Evolutionary conservation across 2,797 vertebrate species (phyloP).

Genomic region (Limosa lapponica): DNA sequence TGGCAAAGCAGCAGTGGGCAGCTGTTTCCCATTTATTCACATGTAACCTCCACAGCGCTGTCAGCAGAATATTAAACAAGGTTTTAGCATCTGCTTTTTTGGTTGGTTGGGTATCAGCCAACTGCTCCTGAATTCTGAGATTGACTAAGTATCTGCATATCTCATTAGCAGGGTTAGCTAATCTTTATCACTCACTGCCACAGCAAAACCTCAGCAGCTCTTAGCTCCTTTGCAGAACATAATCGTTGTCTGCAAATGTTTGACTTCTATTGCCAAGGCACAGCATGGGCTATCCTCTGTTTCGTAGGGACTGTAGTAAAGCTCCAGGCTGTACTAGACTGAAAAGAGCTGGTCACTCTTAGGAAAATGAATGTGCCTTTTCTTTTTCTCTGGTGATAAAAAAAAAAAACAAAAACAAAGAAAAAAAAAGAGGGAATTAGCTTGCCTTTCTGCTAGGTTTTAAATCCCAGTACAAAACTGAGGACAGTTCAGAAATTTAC

Average conservation of each 20-base stretch:
- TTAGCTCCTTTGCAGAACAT: background rate
- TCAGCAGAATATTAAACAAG: conserved; percentile 52
- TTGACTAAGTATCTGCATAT: background rate
- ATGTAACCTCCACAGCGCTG: background rate
- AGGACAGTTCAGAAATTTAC: background rate
- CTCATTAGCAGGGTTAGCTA: background rate
- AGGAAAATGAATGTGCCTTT: background rate
- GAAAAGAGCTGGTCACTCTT: background rate
- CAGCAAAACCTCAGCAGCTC: background rate
- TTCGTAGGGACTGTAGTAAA: background rate
- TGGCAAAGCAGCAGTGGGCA: background rate
- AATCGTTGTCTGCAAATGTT: background rate
- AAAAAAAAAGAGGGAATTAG: background rate
- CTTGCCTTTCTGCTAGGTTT: background rate
- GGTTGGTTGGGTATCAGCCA: conserved; percentile 9
- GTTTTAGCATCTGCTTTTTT: conserved; percentile 25
- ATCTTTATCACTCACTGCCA: background rate
- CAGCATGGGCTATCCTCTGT: background rate
- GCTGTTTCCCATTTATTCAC: conserved; percentile 26
- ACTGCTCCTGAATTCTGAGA: conserved; percentile 11
- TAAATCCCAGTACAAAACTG: background rate
- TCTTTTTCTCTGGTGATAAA: background rate
- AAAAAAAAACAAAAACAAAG: background rate
- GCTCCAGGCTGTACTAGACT: background rate
- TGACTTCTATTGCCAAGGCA: background rate